A percentile compares a stretch with the other conserved stretches of the same genome.
Conservation (phyloP, 2,113 vertebrate species). For the Grus americana region DNA sequence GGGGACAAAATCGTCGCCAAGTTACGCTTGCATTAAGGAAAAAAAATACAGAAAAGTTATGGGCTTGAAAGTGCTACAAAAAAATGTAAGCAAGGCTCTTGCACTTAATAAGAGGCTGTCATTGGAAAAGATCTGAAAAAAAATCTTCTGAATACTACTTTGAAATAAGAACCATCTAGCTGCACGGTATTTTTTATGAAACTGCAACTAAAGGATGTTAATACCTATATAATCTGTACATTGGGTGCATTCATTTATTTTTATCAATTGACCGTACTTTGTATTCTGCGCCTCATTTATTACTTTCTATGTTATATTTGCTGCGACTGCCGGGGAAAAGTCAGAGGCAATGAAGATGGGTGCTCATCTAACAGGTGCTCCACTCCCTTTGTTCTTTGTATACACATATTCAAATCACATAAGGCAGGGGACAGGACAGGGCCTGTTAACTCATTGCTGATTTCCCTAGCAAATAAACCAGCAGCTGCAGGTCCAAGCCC, state of each 20-base stretch:
- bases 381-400: slow-evolving; percentile 78
- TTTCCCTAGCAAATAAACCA: slow-evolving; percentile 83
- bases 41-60: background rate
- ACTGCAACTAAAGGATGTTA: background rate
- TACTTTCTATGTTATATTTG: slow-evolving; percentile 42
- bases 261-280: slow-evolving; percentile 17
- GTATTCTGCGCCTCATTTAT: slow-evolving; percentile 41
- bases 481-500: slow-evolving; percentile 73
- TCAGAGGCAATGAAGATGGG: slow-evolving; percentile 59
- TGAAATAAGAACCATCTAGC: background rate
- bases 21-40: background rate
- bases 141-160: background rate
- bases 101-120: background rate
- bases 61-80: background rate
- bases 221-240: background rate
- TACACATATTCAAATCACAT: slow-evolving; percentile 83
- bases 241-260: background rate
- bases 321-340: background rate
- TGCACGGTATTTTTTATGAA: background rate
- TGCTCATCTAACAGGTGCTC: slow-evolving; percentile 78
- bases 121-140: background rate
- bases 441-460: slow-evolving; percentile 77
- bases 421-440: slow-evolving; percentile 75
- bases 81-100: background rate
- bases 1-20: background rate